A percentile compares a stretch with the other conserved stretches of the same genome.
phyloP scores from a whole-genome alignment of 37 sponge, comb jelly and placozoan species.

The Oopsacas minuta region DNA sequence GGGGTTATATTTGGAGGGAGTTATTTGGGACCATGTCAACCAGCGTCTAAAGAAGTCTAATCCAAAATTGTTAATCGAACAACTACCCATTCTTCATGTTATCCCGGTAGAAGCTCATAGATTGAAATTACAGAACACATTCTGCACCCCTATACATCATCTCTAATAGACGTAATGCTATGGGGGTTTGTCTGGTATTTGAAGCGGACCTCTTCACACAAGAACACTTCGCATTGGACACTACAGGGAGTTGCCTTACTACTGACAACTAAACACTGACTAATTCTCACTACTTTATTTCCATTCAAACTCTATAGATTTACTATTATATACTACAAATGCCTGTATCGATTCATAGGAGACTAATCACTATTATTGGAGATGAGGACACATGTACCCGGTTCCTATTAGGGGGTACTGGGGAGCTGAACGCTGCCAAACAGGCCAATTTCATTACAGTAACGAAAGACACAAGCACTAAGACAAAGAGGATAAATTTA shows the following conservation, averaged over 20 bases:
- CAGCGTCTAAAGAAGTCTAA: conserved; percentile 54
- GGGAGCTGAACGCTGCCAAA: conserved; percentile 75
- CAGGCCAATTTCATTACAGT: conserved; percentile 86
- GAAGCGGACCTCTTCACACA: conserved; percentile 86
- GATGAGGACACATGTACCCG: conserved; percentile 99
- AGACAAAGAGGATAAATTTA: conserved; percentile 77
- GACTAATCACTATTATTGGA: conserved; percentile 63
- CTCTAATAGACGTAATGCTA: conserved; percentile 81
- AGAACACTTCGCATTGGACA: conserved; percentile 95
- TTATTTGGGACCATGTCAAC: conserved; percentile 59
- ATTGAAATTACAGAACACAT: conserved; percentile 96
- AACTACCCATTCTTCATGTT: conserved; percentile 84
- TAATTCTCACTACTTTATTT: not conserved
- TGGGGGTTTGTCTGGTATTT: conserved; percentile 97
- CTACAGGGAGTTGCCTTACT: conserved; percentile 86
- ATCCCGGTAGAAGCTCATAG: conserved; percentile 94
- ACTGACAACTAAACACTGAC: conserved; percentile 77
- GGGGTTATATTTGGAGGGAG: conserved; percentile 93
- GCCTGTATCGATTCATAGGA: conserved; percentile 29
- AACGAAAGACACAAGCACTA: conserved; percentile 72
- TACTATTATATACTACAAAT: not conserved
- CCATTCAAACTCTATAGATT: not conserved
- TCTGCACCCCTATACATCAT: conserved; percentile 87
- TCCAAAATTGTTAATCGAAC: conserved; percentile 89
- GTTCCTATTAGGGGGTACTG: conserved; percentile 90